Evolutionary conservation across 1,140 invertebrate species (phyloP).

Genomic region (Pectinophora gossypiella): DNA sequence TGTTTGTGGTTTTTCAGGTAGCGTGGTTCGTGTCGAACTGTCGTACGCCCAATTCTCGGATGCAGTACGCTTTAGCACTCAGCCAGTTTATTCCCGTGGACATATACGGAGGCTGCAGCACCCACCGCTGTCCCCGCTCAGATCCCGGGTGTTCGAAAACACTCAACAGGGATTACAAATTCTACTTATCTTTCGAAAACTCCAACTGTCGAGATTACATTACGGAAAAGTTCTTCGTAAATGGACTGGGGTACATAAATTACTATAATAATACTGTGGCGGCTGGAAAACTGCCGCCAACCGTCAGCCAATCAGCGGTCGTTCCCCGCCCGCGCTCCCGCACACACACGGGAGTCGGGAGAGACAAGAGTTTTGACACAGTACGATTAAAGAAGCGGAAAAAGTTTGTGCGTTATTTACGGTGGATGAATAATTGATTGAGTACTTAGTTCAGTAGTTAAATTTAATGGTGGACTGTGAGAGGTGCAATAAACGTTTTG

Average conservation of each 20-base stretch:
- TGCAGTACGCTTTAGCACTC: slow-evolving; percentile 91
- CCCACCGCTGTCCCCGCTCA: slow-evolving; percentile 87
- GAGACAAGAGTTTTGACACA: too few relatives aligned
- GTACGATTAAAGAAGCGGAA: too few relatives aligned
- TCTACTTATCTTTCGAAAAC: slow-evolving; percentile 98
- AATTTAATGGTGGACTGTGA: too few relatives aligned
- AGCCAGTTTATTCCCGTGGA: slow-evolving; percentile 92
- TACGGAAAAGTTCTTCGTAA: slow-evolving; percentile 97
- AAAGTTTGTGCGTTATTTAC: too few relatives aligned
- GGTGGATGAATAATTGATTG: too few relatives aligned
- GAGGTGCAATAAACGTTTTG: too few relatives aligned
- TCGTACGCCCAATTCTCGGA: slow-evolving; percentile 89
- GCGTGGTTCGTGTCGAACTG: slow-evolving; percentile 99
- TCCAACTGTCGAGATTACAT: slow-evolving; percentile 97
- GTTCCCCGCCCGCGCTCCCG: too few relatives aligned
- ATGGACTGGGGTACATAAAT: slow-evolving; percentile 86
- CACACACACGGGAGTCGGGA: too few relatives aligned
- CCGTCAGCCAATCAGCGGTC: too few relatives aligned
- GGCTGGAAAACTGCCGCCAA: too few relatives aligned
- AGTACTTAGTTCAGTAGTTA: too few relatives aligned
- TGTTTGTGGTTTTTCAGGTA: slow-evolving; percentile 81
- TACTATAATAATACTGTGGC: too few relatives aligned
- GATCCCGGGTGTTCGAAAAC: slow-evolving; percentile 92
- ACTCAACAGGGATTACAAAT: slow-evolving; percentile 96
- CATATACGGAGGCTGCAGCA: slow-evolving; percentile 94